Evolutionary conservation across 2,113 vertebrate genomes (phyloP), one percentile per base, ranked within the genome.

Genomic region (Mesitornis unicolor): DNA sequence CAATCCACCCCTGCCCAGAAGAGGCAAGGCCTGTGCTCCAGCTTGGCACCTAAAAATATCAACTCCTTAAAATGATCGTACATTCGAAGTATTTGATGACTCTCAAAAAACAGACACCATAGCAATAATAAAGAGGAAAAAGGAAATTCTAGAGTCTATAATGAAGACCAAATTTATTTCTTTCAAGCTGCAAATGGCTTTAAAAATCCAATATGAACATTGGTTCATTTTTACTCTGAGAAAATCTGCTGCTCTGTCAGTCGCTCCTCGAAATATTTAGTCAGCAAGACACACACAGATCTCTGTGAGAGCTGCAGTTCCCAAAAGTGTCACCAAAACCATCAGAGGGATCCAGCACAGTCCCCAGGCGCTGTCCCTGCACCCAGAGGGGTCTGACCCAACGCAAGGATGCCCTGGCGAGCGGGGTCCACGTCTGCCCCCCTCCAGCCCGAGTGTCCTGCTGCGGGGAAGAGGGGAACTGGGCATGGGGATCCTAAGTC

Each of bases 311-410:
- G 22, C 70, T 79, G 69, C 43, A 51, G 76, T n/a, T 36, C 38
- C 64, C 29, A 0, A 1, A 80, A 43, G 50, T 45, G 51, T 69
- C 80, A 65, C 45, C 36, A 36, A 59, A 26, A 1, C 11, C 7
- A 0, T 5, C 13, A 33, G 36, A 21, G 6, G 8, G 71, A 10
- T 3, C 15, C 7, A 48, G 65, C 59, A 29, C 24, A 51, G n/a
- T n/a, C n/a, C n/a, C n/a, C n/a, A n/a, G n/a, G n/a, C n/a, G n/a
- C n/a, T n/a, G n/a, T n/a, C n/a, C n/a, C n/a, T n/a, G n/a, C n/a
- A n/a, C n/a, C n/a, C n/a, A n/a, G n/a, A n/a, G n/a, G n/a, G n/a
- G n/a, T n/a, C n/a, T 78, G 57, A 19, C 35, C 42, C 8, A 17
- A 45, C 7, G 12, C 60, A 57, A 9, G 65, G 18, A 13, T 4